Conservation (phyloP, 2,113 vertebrate genomes). For the Pollachius pollachius region DNA sequence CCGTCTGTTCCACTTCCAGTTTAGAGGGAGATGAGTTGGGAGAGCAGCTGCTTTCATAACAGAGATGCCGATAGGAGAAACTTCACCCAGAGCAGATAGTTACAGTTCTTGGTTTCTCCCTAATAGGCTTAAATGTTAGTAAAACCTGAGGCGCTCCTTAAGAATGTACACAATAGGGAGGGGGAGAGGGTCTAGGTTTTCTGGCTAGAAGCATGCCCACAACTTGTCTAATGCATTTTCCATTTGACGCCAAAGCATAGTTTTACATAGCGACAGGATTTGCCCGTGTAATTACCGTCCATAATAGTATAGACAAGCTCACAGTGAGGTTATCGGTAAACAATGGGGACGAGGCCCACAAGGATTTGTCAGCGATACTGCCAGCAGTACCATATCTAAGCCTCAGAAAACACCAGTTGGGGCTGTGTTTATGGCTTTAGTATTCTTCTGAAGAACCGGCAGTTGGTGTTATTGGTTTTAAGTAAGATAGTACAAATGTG, state of each 20-base stretch:
- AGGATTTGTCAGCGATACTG: constrained; percentile 49
- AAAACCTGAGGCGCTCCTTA: constrained; percentile 30
- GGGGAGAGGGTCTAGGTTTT: constrained; percentile 3
- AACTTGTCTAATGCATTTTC: too few species aligned
- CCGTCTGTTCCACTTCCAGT: constrained; percentile 62
- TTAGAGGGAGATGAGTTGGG: constrained; percentile 41
- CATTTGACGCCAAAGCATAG: constrained; percentile 32
- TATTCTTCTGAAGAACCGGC: neutral
- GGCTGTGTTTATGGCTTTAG: constrained; percentile 20
- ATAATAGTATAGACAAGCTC: constrained; percentile 21
- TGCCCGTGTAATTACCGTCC: neutral
- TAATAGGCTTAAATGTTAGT: constrained; percentile 52
- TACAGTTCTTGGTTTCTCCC: constrained; percentile 38
- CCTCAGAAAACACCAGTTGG: constrained; percentile 31
- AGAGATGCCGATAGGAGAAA: constrained; percentile 44
- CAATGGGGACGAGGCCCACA: constrained; percentile 21
- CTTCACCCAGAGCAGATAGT: constrained; percentile 42
- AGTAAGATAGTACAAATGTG: too few species aligned
- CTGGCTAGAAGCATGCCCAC: too few species aligned
- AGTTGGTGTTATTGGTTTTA: too few species aligned
- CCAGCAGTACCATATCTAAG: constrained; percentile 56
- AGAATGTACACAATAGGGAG: constrained; percentile 27
- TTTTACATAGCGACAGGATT: constrained; percentile 26
- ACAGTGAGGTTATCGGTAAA: constrained; percentile 31
- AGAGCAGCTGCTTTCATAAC: constrained; percentile 48